Percentiles rank a stretch among this genome's conserved stretches.
Evolutionary conservation across 2,888 invertebrate genomes (phyloP).

Genomic region (Pogonocherus hispidulus): DNA sequence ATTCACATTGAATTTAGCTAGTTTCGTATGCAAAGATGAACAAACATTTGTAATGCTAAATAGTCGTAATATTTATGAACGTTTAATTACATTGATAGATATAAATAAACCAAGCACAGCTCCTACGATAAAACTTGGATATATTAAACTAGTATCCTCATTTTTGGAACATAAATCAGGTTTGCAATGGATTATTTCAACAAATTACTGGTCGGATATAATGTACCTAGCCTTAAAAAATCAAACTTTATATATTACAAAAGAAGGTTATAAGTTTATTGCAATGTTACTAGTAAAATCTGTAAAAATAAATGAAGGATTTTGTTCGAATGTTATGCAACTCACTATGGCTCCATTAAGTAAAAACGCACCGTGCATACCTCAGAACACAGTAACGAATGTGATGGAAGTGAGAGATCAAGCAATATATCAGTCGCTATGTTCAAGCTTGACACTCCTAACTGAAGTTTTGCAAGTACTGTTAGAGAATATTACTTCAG

Average conservation of each 20-base stretch:
- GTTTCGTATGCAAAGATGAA: slow-evolving; percentile 74
- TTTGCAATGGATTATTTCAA: slow-evolving; percentile 75
- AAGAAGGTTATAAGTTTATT: slow-evolving; percentile 77
- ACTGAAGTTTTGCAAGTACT: slow-evolving; percentile 70
- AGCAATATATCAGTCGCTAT: slow-evolving; percentile 70
- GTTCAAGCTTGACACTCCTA: slow-evolving; percentile 74
- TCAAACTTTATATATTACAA: slow-evolving; percentile 80
- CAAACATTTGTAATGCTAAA: slow-evolving; percentile 73
- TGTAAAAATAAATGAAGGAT: slow-evolving; percentile 69
- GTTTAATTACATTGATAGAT: slow-evolving; percentile 62
- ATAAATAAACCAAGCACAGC: slow-evolving; percentile 52
- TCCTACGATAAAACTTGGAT: slow-evolving; percentile 78
- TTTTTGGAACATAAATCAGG: slow-evolving; percentile 77
- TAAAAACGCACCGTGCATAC: slow-evolving; percentile 64
- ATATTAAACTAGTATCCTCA: slow-evolving; percentile 75
- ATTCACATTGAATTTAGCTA: slow-evolving; percentile 77
- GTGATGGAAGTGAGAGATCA: slow-evolving; percentile 69
- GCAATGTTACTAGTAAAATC: slow-evolving; percentile 73
- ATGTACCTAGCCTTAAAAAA: slow-evolving; percentile 75
- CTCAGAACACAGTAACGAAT: slow-evolving; percentile 41
- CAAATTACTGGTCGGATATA: slow-evolving; percentile 77
- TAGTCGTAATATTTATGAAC: slow-evolving; percentile 66
- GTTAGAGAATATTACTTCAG: slow-evolving; percentile 65
- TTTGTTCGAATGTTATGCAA: slow-evolving; percentile 72
- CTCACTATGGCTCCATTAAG: slow-evolving; percentile 74